Evolutionary conservation across 1,140 invertebrate genomes (phyloP), one percentile per base, ranked within the genome.

Genomic region (Microvelia longipes): DNA sequence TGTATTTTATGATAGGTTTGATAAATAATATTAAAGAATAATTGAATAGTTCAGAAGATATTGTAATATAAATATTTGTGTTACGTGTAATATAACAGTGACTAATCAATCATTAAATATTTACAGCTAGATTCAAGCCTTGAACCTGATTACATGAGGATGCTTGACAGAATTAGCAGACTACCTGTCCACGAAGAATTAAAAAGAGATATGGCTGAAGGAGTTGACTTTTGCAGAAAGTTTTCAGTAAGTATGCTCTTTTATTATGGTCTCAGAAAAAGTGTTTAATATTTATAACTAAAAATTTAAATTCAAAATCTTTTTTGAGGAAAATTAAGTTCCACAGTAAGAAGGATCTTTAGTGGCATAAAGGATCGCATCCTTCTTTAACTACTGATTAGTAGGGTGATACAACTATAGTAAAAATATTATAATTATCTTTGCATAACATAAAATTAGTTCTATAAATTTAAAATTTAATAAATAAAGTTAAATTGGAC

Each of bases 71-170:
- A n/a, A n/a, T n/a, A n/a, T n/a, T n/a, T n/a, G n/a, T n/a, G n/a
- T n/a, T n/a, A n/a, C n/a, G n/a, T n/a, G n/a, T 60, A 11, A 11
- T 60, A 60, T 60, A 11, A 5, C 19, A 60, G 19, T 60, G 19
- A 60, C 35, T 61, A 14, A 13, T 14, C n/a, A n/a, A n/a, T n/a
- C n/a, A n/a, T n/a, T 27, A 24, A 66, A 66, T 13, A 66, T 66
- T 69, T 70, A 24, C 68, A 78, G 77, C 69, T 78, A 71, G 75
- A 77, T 68, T 70, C 82, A 71, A 85, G 84, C 75, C 77, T 86
- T 73, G 85, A 87, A 74, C 85, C 85, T 0, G 85, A 86, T 77
- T 86, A 82, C 73, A 80, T 80, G 26, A 83, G 83, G 75, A 87
- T 87, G 72, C 80, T 80, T 0, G 81, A 84, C 72, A 77, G 85